These are phyloP conservation scores for Tragelaphus oryx DNA, from an alignment of 2,797 vertebrate genomes.

Conservation along the genomic window DNA sequence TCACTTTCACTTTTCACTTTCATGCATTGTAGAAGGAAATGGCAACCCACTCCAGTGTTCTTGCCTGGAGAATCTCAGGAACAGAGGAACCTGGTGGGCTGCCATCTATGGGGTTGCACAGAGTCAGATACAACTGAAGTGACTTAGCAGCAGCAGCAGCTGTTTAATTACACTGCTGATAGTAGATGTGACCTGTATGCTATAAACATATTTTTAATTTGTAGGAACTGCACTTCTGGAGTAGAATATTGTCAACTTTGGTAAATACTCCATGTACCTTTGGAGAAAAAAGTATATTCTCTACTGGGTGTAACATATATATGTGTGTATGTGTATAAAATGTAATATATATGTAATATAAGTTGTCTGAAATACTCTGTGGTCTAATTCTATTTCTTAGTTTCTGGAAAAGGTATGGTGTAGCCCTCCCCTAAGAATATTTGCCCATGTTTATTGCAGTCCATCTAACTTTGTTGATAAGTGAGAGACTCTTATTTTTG, in stretches of 20 bases:
- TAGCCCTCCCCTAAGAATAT: no score
- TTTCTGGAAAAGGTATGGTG: background rate
- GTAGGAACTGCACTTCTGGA: background rate
- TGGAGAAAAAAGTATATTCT: background rate
- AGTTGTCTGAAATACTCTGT: background rate
- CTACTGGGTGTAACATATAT: background rate
- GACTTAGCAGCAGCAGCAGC: no score
- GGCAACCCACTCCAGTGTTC: no score
- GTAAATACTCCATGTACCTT: background rate
- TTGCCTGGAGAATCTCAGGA: no score
- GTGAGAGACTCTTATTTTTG: background rate
- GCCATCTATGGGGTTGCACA: no score
- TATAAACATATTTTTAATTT: background rate
- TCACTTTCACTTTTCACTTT: no score
- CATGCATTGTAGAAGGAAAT: no score
- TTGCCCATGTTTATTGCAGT: fast-evolving
- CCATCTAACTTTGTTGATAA: no score
- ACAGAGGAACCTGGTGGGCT: no score
- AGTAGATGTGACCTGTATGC: no score
- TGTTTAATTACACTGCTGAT: background rate
- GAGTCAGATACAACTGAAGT: no score
- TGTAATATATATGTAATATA: background rate
- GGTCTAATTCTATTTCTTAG: background rate
- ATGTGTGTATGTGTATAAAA: background rate
- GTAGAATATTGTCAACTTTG: background rate